phyloP scores from a whole-genome alignment of 2,888 invertebrate genomes.

The Drosophila prolongata region DNA sequence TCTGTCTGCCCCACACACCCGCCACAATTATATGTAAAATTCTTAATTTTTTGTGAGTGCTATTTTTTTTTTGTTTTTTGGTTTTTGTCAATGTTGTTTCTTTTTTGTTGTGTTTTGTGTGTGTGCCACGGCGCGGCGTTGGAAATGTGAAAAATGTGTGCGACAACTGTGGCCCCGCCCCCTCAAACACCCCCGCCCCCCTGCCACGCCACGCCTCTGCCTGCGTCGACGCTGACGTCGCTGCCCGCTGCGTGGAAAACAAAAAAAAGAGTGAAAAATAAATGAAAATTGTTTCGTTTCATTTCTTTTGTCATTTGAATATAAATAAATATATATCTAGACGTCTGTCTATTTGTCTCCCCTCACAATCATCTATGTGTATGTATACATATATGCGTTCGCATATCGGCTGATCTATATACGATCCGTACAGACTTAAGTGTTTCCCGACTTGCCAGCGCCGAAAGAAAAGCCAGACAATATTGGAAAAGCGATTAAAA shows the following conservation, averaged over 20 bases:
- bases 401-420: slow-evolving; percentile 40
- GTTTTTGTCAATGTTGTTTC: slow-evolving; percentile 12
- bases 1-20: slow-evolving; percentile 9
- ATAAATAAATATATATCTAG: slow-evolving; percentile 68
- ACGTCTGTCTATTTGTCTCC: slow-evolving; percentile 64
- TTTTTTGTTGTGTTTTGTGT: slow-evolving; percentile 23
- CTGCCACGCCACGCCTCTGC: neutral
- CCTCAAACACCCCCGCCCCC: neutral
- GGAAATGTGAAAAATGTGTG: slow-evolving; percentile 77
- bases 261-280: slow-evolving; percentile 41
- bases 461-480: neutral
- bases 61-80: slow-evolving; percentile 13
- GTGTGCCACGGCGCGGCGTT: slow-evolving; percentile 16
- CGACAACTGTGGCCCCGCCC: slow-evolving; percentile 64
- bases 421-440: slow-evolving; percentile 18
- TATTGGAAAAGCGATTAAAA: slow-evolving; percentile 1
- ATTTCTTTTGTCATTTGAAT: slow-evolving; percentile 79
- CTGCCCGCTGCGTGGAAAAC: slow-evolving; percentile 15
- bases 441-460: slow-evolving; percentile 6
- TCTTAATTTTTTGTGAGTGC: slow-evolving; percentile 26
- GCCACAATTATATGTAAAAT: slow-evolving; percentile 14
- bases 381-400: neutral
- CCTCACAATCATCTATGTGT: slow-evolving; percentile 13
- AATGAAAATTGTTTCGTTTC: slow-evolving; percentile 71
- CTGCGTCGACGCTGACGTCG: slow-evolving; percentile 15